A percentile compares a stretch with the other conserved stretches of the same genome.
Evolutionary conservation across 64 coral and sea anemone species (phyloP).

Genomic region (Actinia equina): DNA sequence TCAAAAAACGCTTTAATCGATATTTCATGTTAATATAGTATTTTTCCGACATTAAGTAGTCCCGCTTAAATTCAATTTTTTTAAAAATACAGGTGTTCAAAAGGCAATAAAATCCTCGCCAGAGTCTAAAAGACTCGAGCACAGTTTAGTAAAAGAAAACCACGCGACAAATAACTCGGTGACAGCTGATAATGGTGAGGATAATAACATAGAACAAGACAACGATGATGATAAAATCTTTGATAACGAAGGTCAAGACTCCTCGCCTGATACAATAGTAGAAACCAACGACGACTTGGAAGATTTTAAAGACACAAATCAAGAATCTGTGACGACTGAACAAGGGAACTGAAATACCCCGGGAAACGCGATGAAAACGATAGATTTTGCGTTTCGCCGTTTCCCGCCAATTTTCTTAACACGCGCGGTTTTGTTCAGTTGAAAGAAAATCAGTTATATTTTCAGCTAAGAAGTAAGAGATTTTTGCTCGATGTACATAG

Average conservation of each 20-base stretch:
- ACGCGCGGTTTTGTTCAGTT: no score
- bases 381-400: background rate
- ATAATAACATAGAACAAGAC: background rate
- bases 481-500: no score
- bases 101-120: background rate
- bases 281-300: conserved; percentile 7
- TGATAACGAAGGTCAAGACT: conserved; percentile 1
- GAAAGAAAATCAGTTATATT: no score
- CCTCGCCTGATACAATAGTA: conserved; percentile 4
- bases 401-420: no score
- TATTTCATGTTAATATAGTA: no score
- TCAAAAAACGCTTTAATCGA: no score
- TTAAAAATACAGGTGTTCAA: background rate
- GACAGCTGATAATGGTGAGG: background rate
- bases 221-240: background rate
- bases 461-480: no score
- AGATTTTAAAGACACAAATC: background rate
- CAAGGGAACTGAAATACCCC: background rate
- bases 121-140: background rate
- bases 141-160: background rate
- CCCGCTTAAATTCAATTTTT: no score
- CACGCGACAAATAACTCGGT: background rate
- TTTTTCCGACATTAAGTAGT: no score
- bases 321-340: background rate
- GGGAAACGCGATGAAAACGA: background rate